These are phyloP conservation scores for Willowsia nigromaculata DNA, from an alignment of 2,888 invertebrate genomes.

Conservation along the genomic window DNA sequence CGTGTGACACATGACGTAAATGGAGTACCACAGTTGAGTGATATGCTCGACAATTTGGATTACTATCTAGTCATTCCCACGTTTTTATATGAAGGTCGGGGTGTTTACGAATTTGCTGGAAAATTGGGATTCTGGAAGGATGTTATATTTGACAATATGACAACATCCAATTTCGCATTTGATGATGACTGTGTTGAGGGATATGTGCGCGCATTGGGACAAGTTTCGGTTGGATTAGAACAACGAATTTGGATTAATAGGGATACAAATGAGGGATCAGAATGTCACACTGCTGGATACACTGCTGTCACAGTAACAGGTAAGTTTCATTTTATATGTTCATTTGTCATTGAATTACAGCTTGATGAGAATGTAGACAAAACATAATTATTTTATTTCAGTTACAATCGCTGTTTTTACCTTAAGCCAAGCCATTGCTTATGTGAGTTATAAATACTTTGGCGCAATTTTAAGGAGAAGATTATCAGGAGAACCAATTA, in stretches of 20 bases:
- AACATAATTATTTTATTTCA: too few species aligned
- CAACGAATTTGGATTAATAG: slow-evolving; percentile 74
- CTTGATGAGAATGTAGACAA: too few species aligned
- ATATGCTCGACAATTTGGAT: slow-evolving; percentile 41
- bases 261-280: background rate
- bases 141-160: background rate
- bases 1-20: slow-evolving; percentile 49
- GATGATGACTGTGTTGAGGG: slow-evolving; percentile 74
- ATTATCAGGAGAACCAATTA: too few species aligned
- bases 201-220: slow-evolving; percentile 57
- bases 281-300: background rate
- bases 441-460: too few species aligned
- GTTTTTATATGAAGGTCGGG: slow-evolving; percentile 67
- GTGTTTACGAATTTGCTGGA: slow-evolving; percentile 66
- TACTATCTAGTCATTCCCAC: slow-evolving; percentile 77
- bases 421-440: too few species aligned
- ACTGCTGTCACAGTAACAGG: slow-evolving; percentile 72
- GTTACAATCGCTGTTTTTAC: too few species aligned
- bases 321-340: slow-evolving; percentile 54
- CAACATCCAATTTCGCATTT: slow-evolving; percentile 44
- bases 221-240: slow-evolving; percentile 73
- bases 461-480: too few species aligned
- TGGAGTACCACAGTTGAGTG: slow-evolving; percentile 58
- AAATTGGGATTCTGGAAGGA: slow-evolving; percentile 10
- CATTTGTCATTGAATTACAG: background rate